Evolutionary conservation across 2,797 vertebrate species (phyloP).

Genomic region (Tamandua tetradactyla): DNA sequence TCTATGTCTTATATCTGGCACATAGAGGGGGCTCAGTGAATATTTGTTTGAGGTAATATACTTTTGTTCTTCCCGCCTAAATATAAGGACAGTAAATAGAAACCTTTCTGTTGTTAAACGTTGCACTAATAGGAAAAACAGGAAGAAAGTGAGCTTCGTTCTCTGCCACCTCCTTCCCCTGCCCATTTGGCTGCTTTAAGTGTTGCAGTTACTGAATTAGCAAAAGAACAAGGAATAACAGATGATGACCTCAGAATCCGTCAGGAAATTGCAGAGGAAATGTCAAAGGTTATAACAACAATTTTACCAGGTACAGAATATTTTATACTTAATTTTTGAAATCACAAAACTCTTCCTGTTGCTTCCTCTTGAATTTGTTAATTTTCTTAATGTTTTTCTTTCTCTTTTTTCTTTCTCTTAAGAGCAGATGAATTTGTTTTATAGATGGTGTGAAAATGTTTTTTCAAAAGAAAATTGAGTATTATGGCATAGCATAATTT

Average conservation of each 20-base stretch:
- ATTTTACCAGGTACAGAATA: slow-evolving; percentile 90
- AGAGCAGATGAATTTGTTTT: slow-evolving; percentile 52
- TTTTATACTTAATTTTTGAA: slow-evolving; percentile 57
- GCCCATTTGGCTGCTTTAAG: slow-evolving; percentile 93
- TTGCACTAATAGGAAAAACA: slow-evolving; percentile 92
- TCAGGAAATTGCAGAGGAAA: slow-evolving; percentile 90
- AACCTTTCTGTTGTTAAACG: slow-evolving; percentile 58
- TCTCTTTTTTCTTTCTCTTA: neutral
- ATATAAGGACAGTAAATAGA: slow-evolving; percentile 50
- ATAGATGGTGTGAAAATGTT: neutral
- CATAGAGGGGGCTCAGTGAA: neutral
- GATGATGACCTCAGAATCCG: slow-evolving; percentile 92
- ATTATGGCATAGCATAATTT: slow-evolving; percentile 1
- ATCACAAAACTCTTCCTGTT: neutral
- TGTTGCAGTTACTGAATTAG: slow-evolving; percentile 89
- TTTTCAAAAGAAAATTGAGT: slow-evolving; percentile 46
- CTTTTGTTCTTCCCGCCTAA: slow-evolving; percentile 45
- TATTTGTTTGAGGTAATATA: slow-evolving; percentile 52
- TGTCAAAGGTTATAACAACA: slow-evolving; percentile 92
- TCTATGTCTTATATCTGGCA: neutral
- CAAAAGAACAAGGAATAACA: slow-evolving; percentile 92
- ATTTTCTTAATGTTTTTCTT: slow-evolving; percentile 36
- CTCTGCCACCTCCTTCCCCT: slow-evolving; percentile 90
- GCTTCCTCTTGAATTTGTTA: slow-evolving; percentile 41
- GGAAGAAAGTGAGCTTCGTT: slow-evolving; percentile 96